phyloP scores from a whole-genome alignment of 2,888 invertebrate genomes.

The Scrobipalpa costella region DNA sequence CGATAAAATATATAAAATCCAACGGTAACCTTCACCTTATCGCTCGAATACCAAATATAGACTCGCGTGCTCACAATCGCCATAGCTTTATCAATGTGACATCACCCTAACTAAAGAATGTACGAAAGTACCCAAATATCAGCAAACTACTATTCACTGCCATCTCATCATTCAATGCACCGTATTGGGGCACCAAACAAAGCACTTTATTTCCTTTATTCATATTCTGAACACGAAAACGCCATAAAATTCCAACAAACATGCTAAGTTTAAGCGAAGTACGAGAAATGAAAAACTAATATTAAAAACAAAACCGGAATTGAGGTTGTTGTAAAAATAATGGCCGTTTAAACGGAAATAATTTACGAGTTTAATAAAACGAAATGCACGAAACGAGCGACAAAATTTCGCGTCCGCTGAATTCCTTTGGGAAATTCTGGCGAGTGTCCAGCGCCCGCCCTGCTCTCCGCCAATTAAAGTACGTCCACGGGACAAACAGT shows the following conservation, averaged over 20 bases:
- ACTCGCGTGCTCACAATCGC: conserved; percentile 47
- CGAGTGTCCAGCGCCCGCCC: conserved; percentile 45
- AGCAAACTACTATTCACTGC: conserved; percentile 11
- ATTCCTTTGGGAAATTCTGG: conserved; percentile 48
- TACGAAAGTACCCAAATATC: conserved; percentile 9
- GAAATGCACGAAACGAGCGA: conserved; percentile 27
- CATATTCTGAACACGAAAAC: conserved; percentile 3
- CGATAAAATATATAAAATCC: not conserved
- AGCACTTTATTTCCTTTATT: not conserved
- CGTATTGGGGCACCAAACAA: conserved; percentile 17
- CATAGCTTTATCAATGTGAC: conserved; percentile 49
- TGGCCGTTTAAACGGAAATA: conserved; percentile 10
- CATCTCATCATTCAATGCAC: not conserved
- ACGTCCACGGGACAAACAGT: conserved; percentile 42
- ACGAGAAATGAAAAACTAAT: conserved; percentile 15
- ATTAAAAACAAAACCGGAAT: conserved; percentile 16
- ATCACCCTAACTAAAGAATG: conserved; percentile 33
- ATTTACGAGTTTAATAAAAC: conserved; percentile 26
- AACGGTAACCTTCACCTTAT: conserved; percentile 68
- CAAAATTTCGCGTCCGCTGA: conserved; percentile 42
- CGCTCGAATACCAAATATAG: conserved; percentile 53
- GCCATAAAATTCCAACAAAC: conserved; percentile 7
- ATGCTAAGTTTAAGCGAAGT: not conserved
- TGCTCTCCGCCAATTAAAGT: conserved; percentile 53
- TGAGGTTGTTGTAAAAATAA: conserved; percentile 18